phyloP scores from a whole-genome alignment of 1,140 invertebrate species.

The Triops longicaudatus region DNA sequence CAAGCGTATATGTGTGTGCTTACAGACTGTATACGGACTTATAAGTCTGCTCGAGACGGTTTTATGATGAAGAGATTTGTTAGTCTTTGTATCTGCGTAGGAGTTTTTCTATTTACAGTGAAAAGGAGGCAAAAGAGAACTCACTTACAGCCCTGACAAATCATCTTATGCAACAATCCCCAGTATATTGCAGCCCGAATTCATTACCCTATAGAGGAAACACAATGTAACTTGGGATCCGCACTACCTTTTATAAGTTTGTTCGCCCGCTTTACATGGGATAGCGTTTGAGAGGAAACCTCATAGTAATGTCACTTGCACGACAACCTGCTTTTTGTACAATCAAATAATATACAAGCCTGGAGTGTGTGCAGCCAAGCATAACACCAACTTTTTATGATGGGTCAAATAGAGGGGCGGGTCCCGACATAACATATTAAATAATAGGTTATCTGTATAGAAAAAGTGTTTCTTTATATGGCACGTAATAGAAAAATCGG shows the following conservation, averaged over 20 bases:
- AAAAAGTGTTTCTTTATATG: neutral
- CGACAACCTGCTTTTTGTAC: neutral
- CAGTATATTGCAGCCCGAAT: too few species aligned
- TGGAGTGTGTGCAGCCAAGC: neutral
- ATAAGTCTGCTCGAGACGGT: neutral
- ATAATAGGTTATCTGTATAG: neutral
- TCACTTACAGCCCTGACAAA: neutral
- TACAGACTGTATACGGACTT: neutral
- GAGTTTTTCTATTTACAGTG: neutral
- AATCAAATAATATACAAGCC: neutral
- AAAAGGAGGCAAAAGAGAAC: neutral
- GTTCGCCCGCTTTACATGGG: too few species aligned
- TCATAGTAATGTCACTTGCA: conserved; percentile 7
- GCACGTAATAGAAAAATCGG: neutral
- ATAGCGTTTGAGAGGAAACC: neutral
- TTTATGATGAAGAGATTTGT: neutral
- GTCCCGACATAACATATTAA: neutral
- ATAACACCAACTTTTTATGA: neutral
- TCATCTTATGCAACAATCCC: too few species aligned
- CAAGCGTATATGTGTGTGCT: neutral
- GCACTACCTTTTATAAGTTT: too few species aligned
- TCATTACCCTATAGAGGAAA: too few species aligned
- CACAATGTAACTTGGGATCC: too few species aligned
- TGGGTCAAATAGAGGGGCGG: neutral
- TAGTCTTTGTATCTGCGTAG: neutral